Conservation (phyloP, 2,113 vertebrate genomes). For the Brachyhypopomus gauderio region DNA sequence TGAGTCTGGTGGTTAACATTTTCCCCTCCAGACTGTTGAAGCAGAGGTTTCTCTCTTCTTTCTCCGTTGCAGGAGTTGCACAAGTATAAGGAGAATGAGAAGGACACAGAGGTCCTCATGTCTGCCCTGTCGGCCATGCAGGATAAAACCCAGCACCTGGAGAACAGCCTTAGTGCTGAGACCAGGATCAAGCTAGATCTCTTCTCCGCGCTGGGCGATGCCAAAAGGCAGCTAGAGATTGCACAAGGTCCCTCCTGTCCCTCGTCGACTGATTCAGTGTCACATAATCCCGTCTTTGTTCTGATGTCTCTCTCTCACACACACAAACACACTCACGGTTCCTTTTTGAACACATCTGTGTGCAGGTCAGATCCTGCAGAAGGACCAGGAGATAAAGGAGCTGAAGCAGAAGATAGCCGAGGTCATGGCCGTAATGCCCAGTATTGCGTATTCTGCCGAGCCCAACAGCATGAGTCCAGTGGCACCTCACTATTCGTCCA, state of each 20-base stretch:
- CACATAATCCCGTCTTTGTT: background rate
- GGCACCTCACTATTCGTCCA: constrained; percentile 96
- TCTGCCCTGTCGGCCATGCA: constrained; percentile 98
- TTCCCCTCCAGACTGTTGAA: background rate
- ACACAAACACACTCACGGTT: background rate
- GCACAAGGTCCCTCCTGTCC: constrained; percentile 82
- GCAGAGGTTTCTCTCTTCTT: background rate
- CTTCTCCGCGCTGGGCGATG: constrained; percentile 94
- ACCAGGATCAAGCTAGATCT: constrained; percentile 97
- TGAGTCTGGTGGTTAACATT: background rate
- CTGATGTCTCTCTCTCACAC: too few relatives aligned
- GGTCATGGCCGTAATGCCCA: constrained; percentile 99
- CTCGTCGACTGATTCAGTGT: background rate
- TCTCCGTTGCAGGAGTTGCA: constrained; percentile 81
- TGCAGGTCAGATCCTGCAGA: constrained; percentile 94
- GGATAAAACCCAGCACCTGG: constrained; percentile 98
- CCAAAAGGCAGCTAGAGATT: constrained; percentile 97
- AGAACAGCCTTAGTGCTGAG: constrained; percentile 98
- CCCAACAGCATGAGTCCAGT: constrained; percentile 88
- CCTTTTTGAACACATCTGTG: background rate
- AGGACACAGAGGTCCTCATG: constrained; percentile 98
- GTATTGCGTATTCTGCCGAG: constrained; percentile 90
- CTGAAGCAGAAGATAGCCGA: constrained; percentile 99
- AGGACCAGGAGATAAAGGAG: constrained; percentile 98
- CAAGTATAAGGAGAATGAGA: constrained; percentile 97